Conservation (phyloP, 1,140 invertebrate genomes). For the Mamestra configurata region DNA sequence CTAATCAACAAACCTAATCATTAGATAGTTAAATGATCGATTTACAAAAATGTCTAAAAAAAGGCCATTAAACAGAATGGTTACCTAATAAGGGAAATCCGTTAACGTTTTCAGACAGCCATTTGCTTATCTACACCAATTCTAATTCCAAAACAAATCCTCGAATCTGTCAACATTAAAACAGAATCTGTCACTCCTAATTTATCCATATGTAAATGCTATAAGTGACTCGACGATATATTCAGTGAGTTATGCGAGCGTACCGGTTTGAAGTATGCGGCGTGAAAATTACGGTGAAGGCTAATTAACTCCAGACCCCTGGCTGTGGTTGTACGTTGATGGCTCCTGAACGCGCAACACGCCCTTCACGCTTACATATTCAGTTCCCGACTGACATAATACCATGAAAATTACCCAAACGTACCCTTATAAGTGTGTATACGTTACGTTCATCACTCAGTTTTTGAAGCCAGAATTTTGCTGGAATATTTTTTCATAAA, state of each 20-base stretch:
- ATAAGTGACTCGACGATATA: neutral
- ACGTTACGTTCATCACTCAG: neutral
- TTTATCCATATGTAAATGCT: constrained; percentile 19
- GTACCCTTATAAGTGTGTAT: constrained; percentile 10
- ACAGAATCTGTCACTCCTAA: constrained; percentile 1
- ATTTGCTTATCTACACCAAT: neutral
- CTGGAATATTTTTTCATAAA: neutral
- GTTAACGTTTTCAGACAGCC: neutral
- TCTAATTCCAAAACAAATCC: neutral
- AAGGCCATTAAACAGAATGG: too few species aligned
- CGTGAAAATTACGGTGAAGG: constrained; percentile 49
- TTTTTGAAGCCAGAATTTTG: constrained; percentile 8
- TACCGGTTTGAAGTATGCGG: constrained; percentile 28
- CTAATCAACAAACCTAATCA: too few species aligned
- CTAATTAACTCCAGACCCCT: constrained; percentile 53
- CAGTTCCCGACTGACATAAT: constrained; percentile 20
- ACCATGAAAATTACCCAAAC: constrained; percentile 36
- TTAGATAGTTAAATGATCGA: too few species aligned
- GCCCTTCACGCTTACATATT: constrained; percentile 33
- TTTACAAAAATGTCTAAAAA: too few species aligned
- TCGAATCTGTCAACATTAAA: neutral
- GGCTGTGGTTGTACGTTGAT: constrained; percentile 45
- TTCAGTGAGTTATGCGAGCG: constrained; percentile 21
- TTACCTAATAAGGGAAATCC: too few species aligned
- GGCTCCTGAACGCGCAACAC: constrained; percentile 34